Percentiles rank a stretch among this genome's conserved stretches.
Conservation (phyloP, 2,797 vertebrate genomes). For the Lateolabrax maculatus region DNA sequence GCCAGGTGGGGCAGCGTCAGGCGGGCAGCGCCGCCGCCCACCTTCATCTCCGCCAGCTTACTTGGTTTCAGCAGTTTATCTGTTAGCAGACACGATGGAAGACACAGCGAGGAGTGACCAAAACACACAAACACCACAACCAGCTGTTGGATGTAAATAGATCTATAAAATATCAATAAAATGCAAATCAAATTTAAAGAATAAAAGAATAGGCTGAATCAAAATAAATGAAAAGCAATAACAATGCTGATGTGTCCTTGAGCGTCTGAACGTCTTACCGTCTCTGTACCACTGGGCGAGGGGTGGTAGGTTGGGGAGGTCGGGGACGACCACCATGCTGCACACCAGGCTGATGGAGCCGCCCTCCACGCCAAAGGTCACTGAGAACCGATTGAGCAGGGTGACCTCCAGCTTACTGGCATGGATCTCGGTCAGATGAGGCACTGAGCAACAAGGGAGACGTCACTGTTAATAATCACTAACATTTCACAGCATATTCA, state of each 20-base stretch:
- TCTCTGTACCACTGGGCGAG: conserved; percentile 95
- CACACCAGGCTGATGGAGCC: conserved; percentile 90
- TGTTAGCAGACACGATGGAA: conserved; percentile 39
- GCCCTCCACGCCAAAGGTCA: conserved; percentile 93
- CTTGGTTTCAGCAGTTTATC: conserved; percentile 87
- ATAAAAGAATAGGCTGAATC: background rate
- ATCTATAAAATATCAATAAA: background rate
- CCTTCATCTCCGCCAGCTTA: conserved; percentile 89
- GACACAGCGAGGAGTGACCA: background rate
- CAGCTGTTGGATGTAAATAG: background rate
- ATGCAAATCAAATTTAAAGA: background rate
- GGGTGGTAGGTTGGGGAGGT: conserved; percentile 91
- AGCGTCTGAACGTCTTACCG: conserved; percentile 88
- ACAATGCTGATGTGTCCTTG: background rate
- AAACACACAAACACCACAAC: conserved; percentile 2
- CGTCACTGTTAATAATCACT: background rate
- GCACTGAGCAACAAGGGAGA: conserved; percentile 82
- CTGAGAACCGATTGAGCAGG: conserved; percentile 91
- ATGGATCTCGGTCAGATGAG: conserved; percentile 85
- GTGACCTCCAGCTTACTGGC: conserved; percentile 93
- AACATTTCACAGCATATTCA: background rate
- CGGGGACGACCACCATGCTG: conserved; percentile 91
- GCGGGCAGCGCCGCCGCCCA: conserved; percentile 89
- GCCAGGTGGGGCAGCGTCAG: conserved; percentile 92
- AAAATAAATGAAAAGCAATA: background rate